A percentile compares a stretch with the other conserved stretches of the same genome.
Evolutionary conservation across 1,140 invertebrate genomes (phyloP).

Genomic region (Drosophila subpulchrella): DNA sequence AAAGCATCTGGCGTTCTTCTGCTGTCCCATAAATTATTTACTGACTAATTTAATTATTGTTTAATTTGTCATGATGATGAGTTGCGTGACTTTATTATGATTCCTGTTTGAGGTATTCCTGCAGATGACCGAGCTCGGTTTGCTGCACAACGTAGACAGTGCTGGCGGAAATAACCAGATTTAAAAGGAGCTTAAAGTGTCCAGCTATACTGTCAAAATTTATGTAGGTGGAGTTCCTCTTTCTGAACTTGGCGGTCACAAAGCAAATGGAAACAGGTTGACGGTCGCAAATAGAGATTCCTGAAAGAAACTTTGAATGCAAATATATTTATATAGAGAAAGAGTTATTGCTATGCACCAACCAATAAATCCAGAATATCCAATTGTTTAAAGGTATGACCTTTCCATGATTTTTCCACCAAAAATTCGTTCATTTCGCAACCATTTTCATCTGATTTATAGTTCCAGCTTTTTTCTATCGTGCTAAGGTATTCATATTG

Average conservation of each 20-base stretch:
- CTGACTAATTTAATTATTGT: conserved; percentile 77
- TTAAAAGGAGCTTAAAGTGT: conserved; percentile 28
- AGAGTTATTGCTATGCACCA: background rate
- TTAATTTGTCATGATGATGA: conserved; percentile 65
- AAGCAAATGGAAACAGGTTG: conserved; percentile 29
- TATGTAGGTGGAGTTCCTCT: background rate
- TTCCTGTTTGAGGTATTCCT: conserved; percentile 11
- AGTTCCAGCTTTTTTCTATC: conserved; percentile 14
- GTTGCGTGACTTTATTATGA: conserved; percentile 42
- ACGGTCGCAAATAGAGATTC: conserved; percentile 10
- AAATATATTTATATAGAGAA: background rate
- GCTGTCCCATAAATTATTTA: conserved; percentile 70
- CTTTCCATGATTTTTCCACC: background rate
- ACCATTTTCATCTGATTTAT: conserved; percentile 4
- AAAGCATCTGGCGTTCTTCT: conserved; percentile 28
- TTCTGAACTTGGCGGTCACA: background rate
- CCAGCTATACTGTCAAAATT: conserved; percentile 6
- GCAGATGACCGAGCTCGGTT: conserved; percentile 28
- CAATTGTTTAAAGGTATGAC: conserved; percentile 1
- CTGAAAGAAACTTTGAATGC: conserved; percentile 19
- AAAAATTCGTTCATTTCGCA: background rate
- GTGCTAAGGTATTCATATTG: conserved; percentile 33
- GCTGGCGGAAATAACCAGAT: conserved; percentile 12
- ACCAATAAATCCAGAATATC: conserved; percentile 41
- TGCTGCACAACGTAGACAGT: conserved; percentile 32